These are phyloP conservation scores for Diplolepis rosae DNA, from an alignment of 2,888 invertebrate genomes.

Conservation along the genomic window DNA sequence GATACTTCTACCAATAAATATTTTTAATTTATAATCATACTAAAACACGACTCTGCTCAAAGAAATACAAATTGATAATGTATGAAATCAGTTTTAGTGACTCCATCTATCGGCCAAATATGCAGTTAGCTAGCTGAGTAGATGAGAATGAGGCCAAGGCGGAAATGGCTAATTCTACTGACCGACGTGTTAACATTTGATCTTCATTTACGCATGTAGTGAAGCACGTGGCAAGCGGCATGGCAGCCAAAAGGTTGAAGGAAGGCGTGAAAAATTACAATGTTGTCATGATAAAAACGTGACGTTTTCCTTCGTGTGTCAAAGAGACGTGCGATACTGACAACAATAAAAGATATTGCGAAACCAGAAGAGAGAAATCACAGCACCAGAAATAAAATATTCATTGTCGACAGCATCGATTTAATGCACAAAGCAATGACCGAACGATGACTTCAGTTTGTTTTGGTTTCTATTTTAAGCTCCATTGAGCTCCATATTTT, in stretches of 20 bases:
- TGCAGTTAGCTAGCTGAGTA: constrained; percentile 24
- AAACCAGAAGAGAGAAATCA: not conserved
- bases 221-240: constrained; percentile 43
- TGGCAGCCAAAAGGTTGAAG: not conserved
- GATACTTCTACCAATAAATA: no score
- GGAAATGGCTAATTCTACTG: constrained; percentile 64
- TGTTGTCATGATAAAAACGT: not conserved
- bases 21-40: no score
- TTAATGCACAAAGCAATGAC: not conserved
- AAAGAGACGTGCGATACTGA: not conserved
- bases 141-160: constrained; percentile 60
- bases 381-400: not conserved
- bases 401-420: not conserved
- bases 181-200: constrained; percentile 60
- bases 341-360: not conserved
- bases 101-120: constrained; percentile 9
- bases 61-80: not conserved
- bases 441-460: not conserved
- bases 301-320: not conserved
- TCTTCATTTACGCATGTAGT: constrained; percentile 37
- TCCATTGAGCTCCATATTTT: no score
- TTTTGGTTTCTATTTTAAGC: no score
- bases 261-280: not conserved
- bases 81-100: not conserved
- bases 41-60: not conserved